Base-by-base conservation (phyloP, 2,888 invertebrate species). In the Ornithoptera alexandrae region DNA sequence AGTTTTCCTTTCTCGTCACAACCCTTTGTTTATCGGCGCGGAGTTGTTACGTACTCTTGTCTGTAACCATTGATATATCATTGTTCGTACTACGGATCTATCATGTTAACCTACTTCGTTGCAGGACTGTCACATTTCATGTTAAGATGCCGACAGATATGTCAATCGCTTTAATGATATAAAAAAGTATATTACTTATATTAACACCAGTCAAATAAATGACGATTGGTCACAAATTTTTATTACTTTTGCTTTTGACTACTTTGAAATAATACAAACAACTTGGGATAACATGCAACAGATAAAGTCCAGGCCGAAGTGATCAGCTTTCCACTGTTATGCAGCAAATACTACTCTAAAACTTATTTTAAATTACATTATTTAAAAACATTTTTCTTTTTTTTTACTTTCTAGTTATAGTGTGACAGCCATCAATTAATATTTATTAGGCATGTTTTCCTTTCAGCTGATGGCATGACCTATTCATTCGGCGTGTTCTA, bases 401-500 rank as follows among this genome's bases (percentile, higher is more conserved):
- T 53, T 53, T 53, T 8, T 53, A 53, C 46, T 4, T 4, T 1
- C 1, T 53, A 18, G 5, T 53, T 7, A n/a, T n/a, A n/a, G 53
- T 53, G 18, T n/a, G 53, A 53, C 53, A 53, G 53, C 53, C n/a
- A 4, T n/a, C 53, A 53, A 53, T 58, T 56, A 20, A 57, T 57
- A 58, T 42, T 65, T 65, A 61, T 60, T 57, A 36, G 20, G 30
- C 61, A 57, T 53, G 24, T 20, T 65, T 64, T 46, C 17, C 72
- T 95, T 95, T 77, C 95, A 96, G 98, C 98, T 76, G 99, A 99
- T 89, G 99, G 99, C 71, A 97, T 99, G 86, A 99, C 98, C 66
- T 99, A 99, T 92, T 98, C 98, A 20, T 99, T 99, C 87, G 99
- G 99, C 68, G 95, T 99, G 72, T 97, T 99, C 89, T 97, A 97